Conservation (phyloP, 1,140 invertebrate species). For the Asbolus verrucosus region DNA sequence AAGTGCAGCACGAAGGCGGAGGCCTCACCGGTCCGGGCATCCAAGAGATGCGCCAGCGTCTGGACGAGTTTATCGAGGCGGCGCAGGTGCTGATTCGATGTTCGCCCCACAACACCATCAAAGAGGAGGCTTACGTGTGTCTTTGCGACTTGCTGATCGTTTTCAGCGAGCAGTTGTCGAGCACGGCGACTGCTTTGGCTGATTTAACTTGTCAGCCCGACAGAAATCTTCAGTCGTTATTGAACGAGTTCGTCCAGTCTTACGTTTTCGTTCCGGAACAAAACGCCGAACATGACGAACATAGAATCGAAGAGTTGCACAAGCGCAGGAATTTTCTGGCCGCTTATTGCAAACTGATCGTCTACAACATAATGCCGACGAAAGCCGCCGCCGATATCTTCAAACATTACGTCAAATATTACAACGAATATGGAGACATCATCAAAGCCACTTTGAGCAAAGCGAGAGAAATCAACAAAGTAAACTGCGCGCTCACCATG, state of each 20-base stretch:
- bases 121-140: slow-evolving; percentile 82
- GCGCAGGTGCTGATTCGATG: slow-evolving; percentile 60
- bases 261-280: slow-evolving; percentile 83
- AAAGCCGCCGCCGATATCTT: slow-evolving; percentile 94
- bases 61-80: slow-evolving; percentile 63
- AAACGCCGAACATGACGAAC: slow-evolving; percentile 82
- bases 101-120: slow-evolving; percentile 60
- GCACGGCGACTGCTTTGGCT: slow-evolving; percentile 71
- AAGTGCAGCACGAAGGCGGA: slow-evolving; percentile 76
- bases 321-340: slow-evolving; percentile 96
- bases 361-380: slow-evolving; percentile 96
- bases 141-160: slow-evolving; percentile 96
- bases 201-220: slow-evolving; percentile 88
- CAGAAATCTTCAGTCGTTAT: slow-evolving; percentile 80
- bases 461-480: slow-evolving; percentile 97
- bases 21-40: slow-evolving; percentile 61
- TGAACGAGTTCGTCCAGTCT: slow-evolving; percentile 92
- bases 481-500: slow-evolving; percentile 95
- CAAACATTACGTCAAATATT: slow-evolving; percentile 98
- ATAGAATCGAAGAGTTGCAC: slow-evolving; percentile 94
- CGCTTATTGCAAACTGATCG: slow-evolving; percentile 96
- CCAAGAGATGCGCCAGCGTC: slow-evolving; percentile 59
- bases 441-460: slow-evolving; percentile 97
- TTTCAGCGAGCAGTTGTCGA: slow-evolving; percentile 88
- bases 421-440: slow-evolving; percentile 99